These are phyloP conservation scores for Epinephelus coioides DNA, from an alignment of 2,797 vertebrate genomes.

Conservation along the genomic window DNA sequence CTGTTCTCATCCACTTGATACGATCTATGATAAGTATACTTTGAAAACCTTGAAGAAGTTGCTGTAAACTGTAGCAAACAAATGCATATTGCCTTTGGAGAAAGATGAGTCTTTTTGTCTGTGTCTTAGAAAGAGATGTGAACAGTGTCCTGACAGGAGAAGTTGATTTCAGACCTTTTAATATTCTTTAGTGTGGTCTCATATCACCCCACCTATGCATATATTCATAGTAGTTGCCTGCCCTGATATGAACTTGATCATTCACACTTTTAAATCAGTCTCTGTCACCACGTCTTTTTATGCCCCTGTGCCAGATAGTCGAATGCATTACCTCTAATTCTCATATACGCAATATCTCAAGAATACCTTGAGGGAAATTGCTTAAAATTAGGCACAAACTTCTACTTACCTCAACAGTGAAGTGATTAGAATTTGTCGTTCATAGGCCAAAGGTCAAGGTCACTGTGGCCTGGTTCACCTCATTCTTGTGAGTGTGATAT, in stretches of 20 bases:
- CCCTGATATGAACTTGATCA: conserved; percentile 12
- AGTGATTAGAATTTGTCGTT: no score
- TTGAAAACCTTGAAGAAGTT: conserved; percentile 26
- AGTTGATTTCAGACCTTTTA: background rate
- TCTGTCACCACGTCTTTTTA: background rate
- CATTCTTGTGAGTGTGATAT: no score
- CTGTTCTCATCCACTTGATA: background rate
- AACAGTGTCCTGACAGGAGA: no score
- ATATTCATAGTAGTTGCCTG: conserved; percentile 22
- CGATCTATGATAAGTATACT: conserved; percentile 1
- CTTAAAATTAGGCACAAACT: no score
- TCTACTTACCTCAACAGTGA: no score
- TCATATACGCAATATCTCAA: no score
- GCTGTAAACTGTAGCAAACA: conserved; percentile 1
- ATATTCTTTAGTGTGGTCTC: background rate
- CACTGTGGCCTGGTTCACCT: no score
- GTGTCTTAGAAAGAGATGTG: background rate
- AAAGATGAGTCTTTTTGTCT: background rate
- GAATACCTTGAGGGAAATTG: no score
- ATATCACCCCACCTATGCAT: background rate
- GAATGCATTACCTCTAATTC: no score
- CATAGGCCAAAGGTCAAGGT: no score
- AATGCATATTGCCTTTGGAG: conserved; percentile 26
- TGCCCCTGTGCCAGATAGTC: no score
- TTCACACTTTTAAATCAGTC: conserved; percentile 12